These are phyloP conservation scores for Bombus huntii DNA, from an alignment of 1,140 invertebrate genomes.

Conservation along the genomic window DNA sequence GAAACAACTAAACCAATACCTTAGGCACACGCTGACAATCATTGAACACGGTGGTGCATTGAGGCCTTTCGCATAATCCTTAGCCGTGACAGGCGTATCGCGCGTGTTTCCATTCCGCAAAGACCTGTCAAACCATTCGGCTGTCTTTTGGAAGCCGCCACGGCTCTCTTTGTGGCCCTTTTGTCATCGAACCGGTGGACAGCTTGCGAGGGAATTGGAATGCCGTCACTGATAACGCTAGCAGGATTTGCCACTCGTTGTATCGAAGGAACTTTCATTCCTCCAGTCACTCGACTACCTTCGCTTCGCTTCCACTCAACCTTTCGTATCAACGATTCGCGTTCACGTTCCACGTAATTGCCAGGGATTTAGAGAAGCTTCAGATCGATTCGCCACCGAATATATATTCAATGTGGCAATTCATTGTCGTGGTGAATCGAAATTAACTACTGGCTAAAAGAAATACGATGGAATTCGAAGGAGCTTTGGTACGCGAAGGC, in stretches of 20 bases:
- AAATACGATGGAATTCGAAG: background rate
- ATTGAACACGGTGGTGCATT: background rate
- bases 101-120: background rate
- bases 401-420: background rate
- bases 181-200: background rate
- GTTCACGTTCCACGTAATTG: background rate
- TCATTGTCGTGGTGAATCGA: background rate
- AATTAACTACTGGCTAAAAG: background rate
- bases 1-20: background rate
- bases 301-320: too few relatives aligned
- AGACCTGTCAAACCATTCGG: constrained; percentile 8
- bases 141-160: constrained; percentile 2
- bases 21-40: background rate
- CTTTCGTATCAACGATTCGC: background rate
- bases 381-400: background rate
- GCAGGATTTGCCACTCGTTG: background rate
- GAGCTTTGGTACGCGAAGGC: too few relatives aligned
- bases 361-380: background rate
- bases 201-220: constrained; percentile 2
- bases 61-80: background rate
- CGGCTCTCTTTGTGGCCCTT: constrained; percentile 1
- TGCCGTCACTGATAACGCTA: constrained; percentile 9
- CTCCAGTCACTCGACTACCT: background rate
- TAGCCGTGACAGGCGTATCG: background rate
- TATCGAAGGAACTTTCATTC: background rate